Evolutionary conservation across 2,888 invertebrate genomes (phyloP).

Genomic region (Xanthia togata): DNA sequence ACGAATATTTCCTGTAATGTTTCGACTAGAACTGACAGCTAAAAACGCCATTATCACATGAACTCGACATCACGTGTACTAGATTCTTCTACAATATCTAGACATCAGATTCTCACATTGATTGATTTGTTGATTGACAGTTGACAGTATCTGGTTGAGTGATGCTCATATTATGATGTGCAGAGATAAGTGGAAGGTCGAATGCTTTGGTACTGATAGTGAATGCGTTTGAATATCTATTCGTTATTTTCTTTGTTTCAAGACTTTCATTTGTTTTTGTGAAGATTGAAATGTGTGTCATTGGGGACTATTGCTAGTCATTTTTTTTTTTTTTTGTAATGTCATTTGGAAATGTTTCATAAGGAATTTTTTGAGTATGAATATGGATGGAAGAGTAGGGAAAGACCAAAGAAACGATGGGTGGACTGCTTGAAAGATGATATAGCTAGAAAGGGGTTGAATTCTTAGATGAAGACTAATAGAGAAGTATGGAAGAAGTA

Average conservation of each 20-base stretch:
- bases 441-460: neutral
- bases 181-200: slow-evolving; percentile 53
- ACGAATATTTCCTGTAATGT: slow-evolving; percentile 2
- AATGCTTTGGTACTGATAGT: slow-evolving; percentile 30
- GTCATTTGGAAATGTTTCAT: neutral
- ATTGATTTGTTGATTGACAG: slow-evolving; percentile 69
- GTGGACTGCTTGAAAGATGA: too few species aligned
- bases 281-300: too few species aligned
- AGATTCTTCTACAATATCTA: slow-evolving; percentile 52
- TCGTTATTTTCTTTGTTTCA: neutral
- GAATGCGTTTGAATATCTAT: slow-evolving; percentile 22
- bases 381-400: neutral
- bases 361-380: neutral
- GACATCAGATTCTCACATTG: slow-evolving; percentile 61
- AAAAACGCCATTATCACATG: slow-evolving; percentile 25
- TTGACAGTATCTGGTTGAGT: slow-evolving; percentile 61
- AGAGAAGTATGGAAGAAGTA: neutral
- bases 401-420: neutral
- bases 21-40: neutral
- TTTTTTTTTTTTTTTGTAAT: neutral
- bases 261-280: slow-evolving; percentile 3
- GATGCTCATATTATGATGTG: slow-evolving; percentile 43
- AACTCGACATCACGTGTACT: slow-evolving; percentile 23
- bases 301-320: too few species aligned
- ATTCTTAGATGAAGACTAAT: neutral